Evolutionary conservation across 2,797 vertebrate genomes (phyloP).

Genomic region (Spinus olivaceus): DNA sequence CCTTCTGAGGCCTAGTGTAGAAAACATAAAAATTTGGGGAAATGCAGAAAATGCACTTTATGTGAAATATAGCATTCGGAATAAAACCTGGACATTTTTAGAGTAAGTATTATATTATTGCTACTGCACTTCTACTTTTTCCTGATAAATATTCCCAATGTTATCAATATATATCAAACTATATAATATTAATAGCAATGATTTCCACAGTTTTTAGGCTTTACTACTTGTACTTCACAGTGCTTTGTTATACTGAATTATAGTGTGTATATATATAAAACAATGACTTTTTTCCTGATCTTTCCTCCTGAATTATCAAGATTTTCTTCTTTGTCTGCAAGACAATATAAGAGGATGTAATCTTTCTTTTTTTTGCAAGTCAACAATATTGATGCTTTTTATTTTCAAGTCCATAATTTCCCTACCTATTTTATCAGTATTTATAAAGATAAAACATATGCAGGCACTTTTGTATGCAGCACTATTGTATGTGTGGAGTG

Average conservation of each 20-base stretch:
- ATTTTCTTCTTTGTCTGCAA: constrained; percentile 19
- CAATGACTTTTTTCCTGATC: neutral
- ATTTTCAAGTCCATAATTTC: constrained; percentile 38
- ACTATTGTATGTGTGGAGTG: neutral
- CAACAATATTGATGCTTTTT: constrained; percentile 20
- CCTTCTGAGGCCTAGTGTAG: neutral
- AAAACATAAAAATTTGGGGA: neutral
- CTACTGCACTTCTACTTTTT: neutral
- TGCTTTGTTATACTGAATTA: constrained; percentile 16
- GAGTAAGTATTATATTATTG: neutral
- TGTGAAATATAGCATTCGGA: neutral
- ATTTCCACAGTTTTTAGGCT: neutral
- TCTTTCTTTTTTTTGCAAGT: neutral
- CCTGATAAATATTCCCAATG: neutral
- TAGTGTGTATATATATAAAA: neutral
- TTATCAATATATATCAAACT: neutral
- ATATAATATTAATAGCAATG: neutral
- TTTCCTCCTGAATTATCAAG: neutral
- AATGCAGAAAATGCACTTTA: neutral
- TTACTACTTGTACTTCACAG: neutral
- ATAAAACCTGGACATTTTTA: neutral
- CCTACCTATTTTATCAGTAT: neutral
- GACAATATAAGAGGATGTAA: neutral
- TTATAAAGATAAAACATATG: constrained; percentile 6
- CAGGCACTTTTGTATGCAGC: neutral